Evolutionary conservation across 2,888 invertebrate species (phyloP).

Genomic region (Neoitamus cyanurus): DNA sequence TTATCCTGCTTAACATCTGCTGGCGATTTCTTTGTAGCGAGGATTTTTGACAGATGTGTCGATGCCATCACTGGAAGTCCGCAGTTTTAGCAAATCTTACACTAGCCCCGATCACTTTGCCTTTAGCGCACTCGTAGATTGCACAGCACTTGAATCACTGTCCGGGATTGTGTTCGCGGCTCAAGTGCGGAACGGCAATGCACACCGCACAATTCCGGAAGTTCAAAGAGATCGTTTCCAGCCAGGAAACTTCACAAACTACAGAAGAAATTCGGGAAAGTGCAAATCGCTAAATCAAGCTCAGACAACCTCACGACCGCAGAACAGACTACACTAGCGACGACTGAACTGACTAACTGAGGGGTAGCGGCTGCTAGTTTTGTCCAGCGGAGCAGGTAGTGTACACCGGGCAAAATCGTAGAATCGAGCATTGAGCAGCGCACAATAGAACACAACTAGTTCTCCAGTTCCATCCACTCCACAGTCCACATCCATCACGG

Average conservation of each 20-base stretch:
- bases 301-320: background rate
- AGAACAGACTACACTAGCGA: conserved; percentile 12
- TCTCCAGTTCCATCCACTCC: background rate
- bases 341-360: conserved; percentile 10
- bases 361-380: background rate
- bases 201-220: background rate
- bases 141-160: background rate
- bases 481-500: background rate
- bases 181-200: background rate
- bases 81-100: background rate
- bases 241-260: background rate
- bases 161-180: background rate
- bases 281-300: background rate
- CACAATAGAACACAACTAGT: too few species aligned
- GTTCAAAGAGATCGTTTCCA: background rate
- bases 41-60: conserved; percentile 49
- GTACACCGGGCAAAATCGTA: background rate
- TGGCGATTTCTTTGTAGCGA: conserved; percentile 49
- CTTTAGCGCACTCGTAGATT: background rate
- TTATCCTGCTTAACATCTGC: conserved; percentile 50
- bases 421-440: too few species aligned
- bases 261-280: background rate
- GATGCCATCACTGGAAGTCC: conserved; percentile 48
- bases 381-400: background rate
- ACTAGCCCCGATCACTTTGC: background rate